Evolutionary conservation across 2,888 invertebrate species (phyloP).

Genomic region (Helleia helle): DNA sequence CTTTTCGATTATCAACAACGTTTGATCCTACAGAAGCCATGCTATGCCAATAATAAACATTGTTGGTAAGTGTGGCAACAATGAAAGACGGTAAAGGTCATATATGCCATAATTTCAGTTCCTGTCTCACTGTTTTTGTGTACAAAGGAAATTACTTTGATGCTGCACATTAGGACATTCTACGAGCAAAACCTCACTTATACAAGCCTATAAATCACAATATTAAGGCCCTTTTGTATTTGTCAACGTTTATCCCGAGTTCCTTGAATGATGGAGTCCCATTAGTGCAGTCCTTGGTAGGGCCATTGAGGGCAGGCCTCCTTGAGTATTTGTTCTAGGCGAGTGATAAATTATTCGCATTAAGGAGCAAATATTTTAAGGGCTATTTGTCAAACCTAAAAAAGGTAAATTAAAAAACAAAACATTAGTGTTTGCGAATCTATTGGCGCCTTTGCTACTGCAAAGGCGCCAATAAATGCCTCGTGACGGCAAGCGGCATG

Average conservation of each 20-base stretch:
- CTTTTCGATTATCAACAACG: too few relatives aligned
- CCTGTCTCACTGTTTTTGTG: background rate
- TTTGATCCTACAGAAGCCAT: too few relatives aligned
- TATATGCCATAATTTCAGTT: too few relatives aligned
- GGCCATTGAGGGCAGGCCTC: slow-evolving; percentile 51
- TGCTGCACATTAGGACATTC: background rate
- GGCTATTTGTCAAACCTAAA: too few relatives aligned
- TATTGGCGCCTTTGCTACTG: too few relatives aligned
- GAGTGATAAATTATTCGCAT: slow-evolving; percentile 42
- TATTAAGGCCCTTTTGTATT: slow-evolving; percentile 46
- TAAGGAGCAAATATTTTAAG: slow-evolving; percentile 3
- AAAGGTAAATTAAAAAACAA: too few relatives aligned
- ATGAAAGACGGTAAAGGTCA: too few relatives aligned
- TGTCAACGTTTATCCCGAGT: slow-evolving; percentile 57
- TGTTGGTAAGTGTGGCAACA: too few relatives aligned
- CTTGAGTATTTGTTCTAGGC: slow-evolving; percentile 49
- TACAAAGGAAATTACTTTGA: slow-evolving; percentile 5
- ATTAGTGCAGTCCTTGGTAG: slow-evolving; percentile 49
- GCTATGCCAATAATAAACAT: too few relatives aligned
- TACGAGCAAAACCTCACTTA: background rate
- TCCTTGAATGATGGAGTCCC: slow-evolving; percentile 48
- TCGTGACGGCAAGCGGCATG: too few relatives aligned
- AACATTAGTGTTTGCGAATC: too few relatives aligned
- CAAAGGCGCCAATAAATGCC: too few relatives aligned
- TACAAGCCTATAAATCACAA: slow-evolving; percentile 43